These are phyloP conservation scores for Prostheceraeus crozeri DNA, from an alignment of 2,888 invertebrate species.

Conservation along the genomic window DNA sequence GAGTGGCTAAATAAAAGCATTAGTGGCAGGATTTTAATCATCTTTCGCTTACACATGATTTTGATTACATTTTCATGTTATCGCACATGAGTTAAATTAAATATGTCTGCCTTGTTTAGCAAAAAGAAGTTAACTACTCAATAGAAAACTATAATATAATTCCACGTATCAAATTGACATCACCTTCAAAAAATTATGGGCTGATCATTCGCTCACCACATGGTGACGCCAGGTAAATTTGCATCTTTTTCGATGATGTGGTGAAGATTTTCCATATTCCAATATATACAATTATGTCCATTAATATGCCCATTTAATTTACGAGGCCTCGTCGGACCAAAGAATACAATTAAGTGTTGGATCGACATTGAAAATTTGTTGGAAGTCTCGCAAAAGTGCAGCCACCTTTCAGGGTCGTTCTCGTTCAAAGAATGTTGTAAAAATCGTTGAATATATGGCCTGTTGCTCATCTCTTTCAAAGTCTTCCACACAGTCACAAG, in stretches of 20 bases:
- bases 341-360: neutral
- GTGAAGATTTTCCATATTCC: neutral
- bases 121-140: too few species aligned
- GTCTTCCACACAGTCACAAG: neutral
- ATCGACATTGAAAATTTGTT: neutral
- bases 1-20: too few species aligned
- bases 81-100: too few species aligned
- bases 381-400: neutral
- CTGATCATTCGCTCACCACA: too few species aligned
- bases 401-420: neutral
- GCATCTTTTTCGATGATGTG: neutral
- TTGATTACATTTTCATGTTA: too few species aligned
- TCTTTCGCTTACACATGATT: too few species aligned
- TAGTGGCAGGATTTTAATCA: too few species aligned
- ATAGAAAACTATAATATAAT: too few species aligned
- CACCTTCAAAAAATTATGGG: too few species aligned
- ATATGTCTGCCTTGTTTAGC: too few species aligned
- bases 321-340: neutral
- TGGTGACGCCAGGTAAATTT: neutral
- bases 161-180: too few species aligned
- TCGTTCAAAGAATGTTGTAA: neutral
- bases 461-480: neutral
- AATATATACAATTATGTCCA: neutral
- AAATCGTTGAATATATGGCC: neutral
- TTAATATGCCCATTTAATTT: constrained; percentile 1